Evolutionary conservation across 2,113 vertebrate genomes (phyloP), one percentile per base, ranked within the genome.

Genomic region (Hypocryptadius cinnamomeus): DNA sequence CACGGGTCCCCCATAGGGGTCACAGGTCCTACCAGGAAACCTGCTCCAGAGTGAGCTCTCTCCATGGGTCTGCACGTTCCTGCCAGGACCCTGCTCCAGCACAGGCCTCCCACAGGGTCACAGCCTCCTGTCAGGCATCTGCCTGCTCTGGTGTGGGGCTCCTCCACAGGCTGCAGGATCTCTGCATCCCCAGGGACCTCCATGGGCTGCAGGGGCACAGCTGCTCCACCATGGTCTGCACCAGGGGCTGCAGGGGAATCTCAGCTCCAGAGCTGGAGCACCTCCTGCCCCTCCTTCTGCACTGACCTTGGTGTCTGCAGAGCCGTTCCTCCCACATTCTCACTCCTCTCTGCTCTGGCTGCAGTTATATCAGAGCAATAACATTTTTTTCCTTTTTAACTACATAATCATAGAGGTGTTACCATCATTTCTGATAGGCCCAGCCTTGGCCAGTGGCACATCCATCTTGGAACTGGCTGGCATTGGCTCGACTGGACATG

Each of bases 1-100:
- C 0, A 0, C 25, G 48, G 30, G 25, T 40, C 20, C 7, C 13
- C 20, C 13, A 4, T 19, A n/a, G 9, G 40, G 8, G 13, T 70
- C 65, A 71, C 31, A 56, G 15, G 21, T 79, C 85, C 40, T 47
- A 3, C 16, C 35, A 42, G 66, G 21, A 56, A 71, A 31, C 21
- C 50, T 79, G 50, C 21, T 64, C 42, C 68, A 31, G 31, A 1
- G 2, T 8, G 11, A 15, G 11, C 30, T 71, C 30, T 56, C n/a
- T 40, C 33, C 28, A 7, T 9, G 17, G 30, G 3, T 18, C 48
- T 54, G 31, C 48, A 40, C 3, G 0, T 54, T 33, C 74, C 40
- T 48, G 30, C 17, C 65, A 48, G 74, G 56, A 63, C 9, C 40
- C 65, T 79, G 13, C 42, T 56, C 48, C 24, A 56, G 48, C 40